Evolutionary conservation across 2,888 invertebrate genomes (phyloP).

Genomic region (Anaspis maculata): DNA sequence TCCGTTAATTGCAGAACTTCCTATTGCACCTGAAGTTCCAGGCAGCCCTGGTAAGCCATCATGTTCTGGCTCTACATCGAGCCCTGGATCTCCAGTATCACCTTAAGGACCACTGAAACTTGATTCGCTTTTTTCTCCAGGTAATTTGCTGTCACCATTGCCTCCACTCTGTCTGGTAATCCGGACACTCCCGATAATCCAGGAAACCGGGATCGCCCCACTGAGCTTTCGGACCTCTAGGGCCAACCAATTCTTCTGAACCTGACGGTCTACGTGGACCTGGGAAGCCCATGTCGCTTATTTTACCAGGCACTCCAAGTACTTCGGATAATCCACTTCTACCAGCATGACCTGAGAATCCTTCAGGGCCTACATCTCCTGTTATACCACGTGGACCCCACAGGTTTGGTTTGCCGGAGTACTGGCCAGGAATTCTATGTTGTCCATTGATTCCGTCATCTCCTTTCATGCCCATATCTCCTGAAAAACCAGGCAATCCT

Average conservation of each 20-base stretch:
- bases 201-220: conserved; percentile 46
- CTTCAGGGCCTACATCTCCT: conserved; percentile 37
- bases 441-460: conserved; percentile 32
- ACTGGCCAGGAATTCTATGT: conserved; percentile 27
- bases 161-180: conserved; percentile 39
- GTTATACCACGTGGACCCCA: conserved; percentile 8
- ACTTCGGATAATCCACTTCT: conserved; percentile 39
- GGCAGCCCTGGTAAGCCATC: conserved; percentile 34
- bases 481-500: conserved; percentile 32
- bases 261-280: conserved; percentile 35
- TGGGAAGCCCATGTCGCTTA: conserved; percentile 38
- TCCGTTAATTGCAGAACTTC: conserved; percentile 23
- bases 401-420: conserved; percentile 30
- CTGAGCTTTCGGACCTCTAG: conserved; percentile 27
- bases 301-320: conserved; percentile 46
- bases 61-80: conserved; percentile 33
- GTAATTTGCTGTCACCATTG: conserved; percentile 36
- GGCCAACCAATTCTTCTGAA: conserved; percentile 40
- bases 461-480: conserved; percentile 37
- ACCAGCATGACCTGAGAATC: conserved; percentile 36
- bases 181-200: conserved; percentile 33
- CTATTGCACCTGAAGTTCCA: conserved; percentile 24
- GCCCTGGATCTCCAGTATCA: conserved; percentile 46
- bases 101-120: conserved; percentile 56
- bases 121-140: conserved; percentile 48